Conservation (phyloP, 2,888 invertebrate genomes). For the Orgyia antiqua region DNA sequence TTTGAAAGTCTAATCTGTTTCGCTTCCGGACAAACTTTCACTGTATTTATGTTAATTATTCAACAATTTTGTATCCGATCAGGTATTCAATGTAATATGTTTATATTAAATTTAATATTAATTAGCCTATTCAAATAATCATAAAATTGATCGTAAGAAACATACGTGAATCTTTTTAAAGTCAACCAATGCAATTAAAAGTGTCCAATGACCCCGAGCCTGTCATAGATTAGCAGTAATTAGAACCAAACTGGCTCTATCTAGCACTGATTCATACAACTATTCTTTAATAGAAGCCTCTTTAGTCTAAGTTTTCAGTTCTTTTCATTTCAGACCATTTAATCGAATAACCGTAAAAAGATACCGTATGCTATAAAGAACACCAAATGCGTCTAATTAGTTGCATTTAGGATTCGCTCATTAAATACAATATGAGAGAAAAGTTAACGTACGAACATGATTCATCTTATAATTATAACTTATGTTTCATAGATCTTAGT, state of each 20-base stretch:
- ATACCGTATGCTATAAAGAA: conserved; percentile 5
- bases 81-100: too few species aligned
- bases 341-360: conserved; percentile 3
- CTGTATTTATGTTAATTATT: not conserved
- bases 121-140: too few species aligned
- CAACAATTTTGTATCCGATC: not conserved
- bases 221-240: too few species aligned
- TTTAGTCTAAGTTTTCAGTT: not conserved
- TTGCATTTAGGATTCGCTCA: conserved; percentile 8
- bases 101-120: too few species aligned
- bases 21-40: not conserved
- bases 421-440: conserved; percentile 3
- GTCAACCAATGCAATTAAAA: too few species aligned
- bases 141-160: too few species aligned
- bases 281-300: not conserved
- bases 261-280: not conserved
- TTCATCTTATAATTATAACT: not conserved
- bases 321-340: not conserved
- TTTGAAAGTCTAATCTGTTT: conserved; percentile 2
- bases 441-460: not conserved
- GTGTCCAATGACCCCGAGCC: too few species aligned
- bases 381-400: conserved; percentile 2
- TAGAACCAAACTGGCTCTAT: too few species aligned
- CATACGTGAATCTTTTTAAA: too few species aligned
- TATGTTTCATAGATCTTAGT: not conserved